Base-by-base conservation (phyloP, 2,888 invertebrate species). In the Chrysolina haemoptera region DNA sequence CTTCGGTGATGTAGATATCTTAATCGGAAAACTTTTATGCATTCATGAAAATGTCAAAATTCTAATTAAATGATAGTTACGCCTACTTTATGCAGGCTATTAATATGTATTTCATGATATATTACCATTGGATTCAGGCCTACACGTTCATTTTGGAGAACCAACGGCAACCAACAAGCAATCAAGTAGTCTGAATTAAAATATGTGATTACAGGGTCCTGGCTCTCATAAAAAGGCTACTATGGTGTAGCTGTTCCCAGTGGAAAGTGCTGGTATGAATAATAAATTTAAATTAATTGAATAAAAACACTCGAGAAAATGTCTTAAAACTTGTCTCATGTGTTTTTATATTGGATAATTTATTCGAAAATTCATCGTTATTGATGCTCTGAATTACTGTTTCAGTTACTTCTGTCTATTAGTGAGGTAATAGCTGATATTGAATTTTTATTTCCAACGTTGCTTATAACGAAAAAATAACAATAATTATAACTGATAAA, bases 61-160 rank as follows among this genome's bases (percentile, higher is more conserved):
- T 73, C 72, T 73, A 75, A 77, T 77, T 75, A 77, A 76, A 76
- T 68, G 71, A 75, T 73, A 70, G 72, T 77, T 68, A 75, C 72
- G 73, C 75, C 71, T 77, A 59, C 75, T 71, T 73, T 77, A 71
- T 77, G 67, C 70, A 62, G 62, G 68, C 73, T 63, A 71, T 77
- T 77, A 75, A 76, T 70, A 77, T 70, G 71, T 74, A 73, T 74
- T 69, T 73, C 70, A 73, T 27, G 73, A 70, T 76, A 69, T 71
- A 70, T 71, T 68, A 68, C 64, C 71, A 59, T 68, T 74, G 71
- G 71, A 74, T 71, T 70, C 43, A 62, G 65, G 71, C 65, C 71
- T 74, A 68, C 74, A 74, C 74, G 67, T 59, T 71, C 22, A 62
- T 63, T 74, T 68, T 50, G 50, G 65, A 65, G 68, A 41, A 50